Evolutionary conservation across 1,140 invertebrate genomes (phyloP).

Genomic region (Agrypnia vestita): DNA sequence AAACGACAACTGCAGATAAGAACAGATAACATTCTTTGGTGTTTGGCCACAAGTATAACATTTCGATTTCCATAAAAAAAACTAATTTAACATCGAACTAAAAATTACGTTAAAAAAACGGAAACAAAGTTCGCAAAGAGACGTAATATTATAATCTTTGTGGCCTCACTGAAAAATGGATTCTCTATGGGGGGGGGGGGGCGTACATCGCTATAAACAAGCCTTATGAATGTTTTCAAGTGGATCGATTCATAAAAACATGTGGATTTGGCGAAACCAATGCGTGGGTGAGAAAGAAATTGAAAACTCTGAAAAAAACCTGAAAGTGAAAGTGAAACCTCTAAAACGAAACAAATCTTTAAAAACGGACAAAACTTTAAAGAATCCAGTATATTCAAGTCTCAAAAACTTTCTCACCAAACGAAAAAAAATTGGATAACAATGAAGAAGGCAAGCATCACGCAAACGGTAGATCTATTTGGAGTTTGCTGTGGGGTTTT

Average conservation of each 20-base stretch:
- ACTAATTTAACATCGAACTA: no score
- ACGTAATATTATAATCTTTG: neutral
- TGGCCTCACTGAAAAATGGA: neutral
- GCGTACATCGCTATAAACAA: slow-evolving; percentile 4
- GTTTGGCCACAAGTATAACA: slow-evolving; percentile 11
- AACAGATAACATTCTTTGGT: slow-evolving; percentile 2
- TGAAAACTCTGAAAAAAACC: neutral
- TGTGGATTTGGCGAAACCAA: neutral
- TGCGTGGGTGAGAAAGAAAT: neutral
- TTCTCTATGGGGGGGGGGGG: neutral
- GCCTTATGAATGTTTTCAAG: slow-evolving; percentile 15
- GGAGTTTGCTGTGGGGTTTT: slow-evolving; percentile 35
- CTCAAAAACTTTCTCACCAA: slow-evolving; percentile 13
- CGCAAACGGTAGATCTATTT: slow-evolving; percentile 7
- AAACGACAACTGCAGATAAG: neutral
- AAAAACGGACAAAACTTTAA: neutral
- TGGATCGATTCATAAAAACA: slow-evolving; percentile 2
- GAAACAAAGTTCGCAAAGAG: no score
- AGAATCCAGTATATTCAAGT: no score
- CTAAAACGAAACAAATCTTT: neutral
- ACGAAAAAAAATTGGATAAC: neutral
- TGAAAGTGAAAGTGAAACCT: neutral
- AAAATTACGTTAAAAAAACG: no score
- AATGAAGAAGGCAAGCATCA: slow-evolving; percentile 24
- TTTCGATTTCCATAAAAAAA: no score